These are phyloP conservation scores for Drosophila ironensis DNA, from an alignment of 1,140 invertebrate genomes.

Conservation along the genomic window DNA sequence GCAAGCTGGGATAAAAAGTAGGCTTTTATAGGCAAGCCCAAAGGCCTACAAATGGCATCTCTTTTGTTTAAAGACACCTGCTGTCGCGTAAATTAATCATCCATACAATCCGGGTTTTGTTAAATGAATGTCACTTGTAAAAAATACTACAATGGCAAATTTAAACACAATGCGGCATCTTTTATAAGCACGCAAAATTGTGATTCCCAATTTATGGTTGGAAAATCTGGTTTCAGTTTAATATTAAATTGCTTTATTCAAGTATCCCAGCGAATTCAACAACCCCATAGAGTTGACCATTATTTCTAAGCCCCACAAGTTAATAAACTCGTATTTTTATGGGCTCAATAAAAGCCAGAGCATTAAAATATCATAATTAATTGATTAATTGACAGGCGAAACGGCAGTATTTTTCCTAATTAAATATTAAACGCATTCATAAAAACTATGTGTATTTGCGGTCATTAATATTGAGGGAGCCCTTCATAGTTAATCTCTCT, in stretches of 20 bases:
- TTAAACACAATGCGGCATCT: no score
- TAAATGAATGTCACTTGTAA: no score
- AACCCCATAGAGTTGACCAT: no score
- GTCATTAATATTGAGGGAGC: conserved; percentile 5
- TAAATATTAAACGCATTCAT: conserved; percentile 15
- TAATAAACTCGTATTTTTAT: background rate
- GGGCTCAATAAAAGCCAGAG: background rate
- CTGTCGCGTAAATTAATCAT: background rate
- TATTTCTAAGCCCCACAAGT: no score
- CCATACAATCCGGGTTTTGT: background rate
- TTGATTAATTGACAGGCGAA: conserved; percentile 2
- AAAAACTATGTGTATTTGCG: conserved; percentile 1
- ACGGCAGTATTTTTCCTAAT: background rate
- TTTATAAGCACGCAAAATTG: no score
- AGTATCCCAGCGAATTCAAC: no score
- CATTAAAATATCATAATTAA: background rate
- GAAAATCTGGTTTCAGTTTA: no score
- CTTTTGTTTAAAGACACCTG: background rate
- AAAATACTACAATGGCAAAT: no score
- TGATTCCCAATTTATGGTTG: no score
- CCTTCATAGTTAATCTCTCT: no score
- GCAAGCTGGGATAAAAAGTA: background rate
- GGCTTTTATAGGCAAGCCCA: conserved; percentile 13
- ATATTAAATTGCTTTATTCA: no score
- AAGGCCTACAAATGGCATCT: background rate